These are phyloP conservation scores for Yponomeuta plumbellus DNA, from an alignment of 2,888 invertebrate species.

Conservation along the genomic window DNA sequence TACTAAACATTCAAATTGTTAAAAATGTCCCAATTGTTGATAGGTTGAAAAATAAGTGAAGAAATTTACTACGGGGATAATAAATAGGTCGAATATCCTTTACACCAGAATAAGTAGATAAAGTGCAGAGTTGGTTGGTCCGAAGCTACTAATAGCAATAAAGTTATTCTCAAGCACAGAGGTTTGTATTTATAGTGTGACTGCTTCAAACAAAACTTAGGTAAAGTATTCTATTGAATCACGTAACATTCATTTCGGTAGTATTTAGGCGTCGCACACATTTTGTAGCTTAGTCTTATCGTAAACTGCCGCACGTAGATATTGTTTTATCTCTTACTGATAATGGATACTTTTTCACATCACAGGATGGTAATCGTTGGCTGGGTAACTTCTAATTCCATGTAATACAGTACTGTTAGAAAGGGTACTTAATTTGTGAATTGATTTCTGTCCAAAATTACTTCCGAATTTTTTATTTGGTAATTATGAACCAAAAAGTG, in stretches of 20 bases:
- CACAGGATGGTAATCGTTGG: neutral
- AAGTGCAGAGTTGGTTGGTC: too few relatives aligned
- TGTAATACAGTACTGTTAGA: constrained; percentile 10
- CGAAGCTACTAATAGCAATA: too few relatives aligned
- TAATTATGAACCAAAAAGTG: constrained; percentile 7
- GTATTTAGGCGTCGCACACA: neutral
- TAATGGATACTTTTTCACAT: neutral
- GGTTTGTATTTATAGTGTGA: neutral
- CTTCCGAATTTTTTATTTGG: neutral
- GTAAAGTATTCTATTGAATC: neutral
- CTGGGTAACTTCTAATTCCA: neutral
- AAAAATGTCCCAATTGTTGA: too few relatives aligned
- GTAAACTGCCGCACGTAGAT: constrained; percentile 18
- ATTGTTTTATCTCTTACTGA: constrained; percentile 21
- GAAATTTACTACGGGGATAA: too few relatives aligned
- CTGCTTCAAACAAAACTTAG: neutral
- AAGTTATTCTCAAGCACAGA: neutral
- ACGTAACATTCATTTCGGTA: constrained; percentile 6
- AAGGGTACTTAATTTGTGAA: constrained; percentile 10
- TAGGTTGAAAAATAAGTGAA: too few relatives aligned
- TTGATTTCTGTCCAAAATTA: constrained; percentile 12
- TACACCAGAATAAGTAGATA: too few relatives aligned
- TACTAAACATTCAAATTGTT: too few relatives aligned
- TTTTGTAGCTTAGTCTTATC: constrained; percentile 10
- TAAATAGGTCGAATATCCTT: too few relatives aligned